Conservation (phyloP, 2,797 vertebrate species). For the Loris lydekkerianus region DNA sequence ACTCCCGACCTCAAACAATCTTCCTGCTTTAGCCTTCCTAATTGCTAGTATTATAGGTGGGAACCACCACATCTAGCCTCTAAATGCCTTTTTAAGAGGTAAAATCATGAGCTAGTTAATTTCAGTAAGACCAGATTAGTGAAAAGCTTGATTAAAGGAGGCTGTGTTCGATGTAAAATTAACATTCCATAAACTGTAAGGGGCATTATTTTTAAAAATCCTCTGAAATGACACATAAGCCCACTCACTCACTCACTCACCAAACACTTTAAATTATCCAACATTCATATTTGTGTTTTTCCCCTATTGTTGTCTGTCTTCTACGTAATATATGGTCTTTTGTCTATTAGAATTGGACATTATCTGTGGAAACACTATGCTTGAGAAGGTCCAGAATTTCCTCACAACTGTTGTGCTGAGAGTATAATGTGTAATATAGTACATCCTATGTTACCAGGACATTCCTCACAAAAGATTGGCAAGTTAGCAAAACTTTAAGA, state of each 20-base stretch:
- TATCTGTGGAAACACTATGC: not conserved
- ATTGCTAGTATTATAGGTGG: no score
- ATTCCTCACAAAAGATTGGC: not conserved
- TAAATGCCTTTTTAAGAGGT: conserved; percentile 29
- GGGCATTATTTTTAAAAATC: not conserved
- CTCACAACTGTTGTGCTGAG: not conserved
- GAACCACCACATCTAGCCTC: no score
- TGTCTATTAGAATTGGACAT: not conserved
- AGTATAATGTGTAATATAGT: not conserved
- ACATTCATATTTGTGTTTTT: not conserved
- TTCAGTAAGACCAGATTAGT: conserved; percentile 9
- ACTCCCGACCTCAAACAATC: no score
- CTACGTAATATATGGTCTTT: not conserved
- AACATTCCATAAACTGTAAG: not conserved
- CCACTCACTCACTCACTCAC: not conserved
- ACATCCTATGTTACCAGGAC: not conserved
- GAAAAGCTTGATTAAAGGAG: not conserved
- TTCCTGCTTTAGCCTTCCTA: no score
- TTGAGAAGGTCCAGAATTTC: not conserved
- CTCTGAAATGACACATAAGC: not conserved
- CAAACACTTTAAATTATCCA: not conserved
- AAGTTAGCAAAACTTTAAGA: not conserved
- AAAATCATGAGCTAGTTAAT: conserved; percentile 25
- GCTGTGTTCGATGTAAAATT: conserved; percentile 26
- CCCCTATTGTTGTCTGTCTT: not conserved